Percentiles rank a stretch among this genome's conserved stretches.
Evolutionary conservation across 2,797 vertebrate species (phyloP).

Genomic region (Urosaurus nigricauda): DNA sequence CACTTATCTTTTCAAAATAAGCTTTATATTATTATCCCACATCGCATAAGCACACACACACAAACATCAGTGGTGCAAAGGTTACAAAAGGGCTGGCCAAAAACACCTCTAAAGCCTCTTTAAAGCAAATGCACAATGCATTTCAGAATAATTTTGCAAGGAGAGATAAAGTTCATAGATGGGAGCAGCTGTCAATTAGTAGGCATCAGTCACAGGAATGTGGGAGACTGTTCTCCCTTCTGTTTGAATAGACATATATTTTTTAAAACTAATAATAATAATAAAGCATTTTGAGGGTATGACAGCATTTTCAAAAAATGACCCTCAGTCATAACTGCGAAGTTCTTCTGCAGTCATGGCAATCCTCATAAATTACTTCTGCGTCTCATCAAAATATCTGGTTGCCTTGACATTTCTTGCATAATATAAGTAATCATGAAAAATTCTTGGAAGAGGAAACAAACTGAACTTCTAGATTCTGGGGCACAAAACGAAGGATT

Average conservation of each 20-base stretch:
- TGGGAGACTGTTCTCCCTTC: not conserved
- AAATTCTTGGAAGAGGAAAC: not conserved
- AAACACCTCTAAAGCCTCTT: no score
- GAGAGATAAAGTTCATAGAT: not conserved
- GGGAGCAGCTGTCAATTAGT: not conserved
- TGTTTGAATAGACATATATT: conserved; percentile 1
- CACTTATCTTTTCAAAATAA: not conserved
- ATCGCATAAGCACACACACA: no score
- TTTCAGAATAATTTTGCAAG: not conserved
- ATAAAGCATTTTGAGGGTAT: not conserved
- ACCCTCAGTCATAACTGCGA: not conserved
- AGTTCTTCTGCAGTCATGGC: not conserved
- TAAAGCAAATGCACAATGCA: not conserved
- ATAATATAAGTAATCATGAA: not conserved
- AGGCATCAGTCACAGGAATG: not conserved
- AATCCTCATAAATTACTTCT: not conserved
- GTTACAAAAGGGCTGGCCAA: no score
- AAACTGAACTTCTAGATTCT: not conserved
- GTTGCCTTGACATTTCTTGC: not conserved
- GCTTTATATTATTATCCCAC: not conserved
- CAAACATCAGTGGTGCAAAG: not conserved
- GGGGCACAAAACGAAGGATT: not conserved
- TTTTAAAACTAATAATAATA: not conserved
- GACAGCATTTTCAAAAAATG: not conserved
- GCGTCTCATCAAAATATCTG: conserved; percentile 9